Evolutionary conservation across 2,113 vertebrate species (phyloP).

Genomic region (Electrona antarctica): DNA sequence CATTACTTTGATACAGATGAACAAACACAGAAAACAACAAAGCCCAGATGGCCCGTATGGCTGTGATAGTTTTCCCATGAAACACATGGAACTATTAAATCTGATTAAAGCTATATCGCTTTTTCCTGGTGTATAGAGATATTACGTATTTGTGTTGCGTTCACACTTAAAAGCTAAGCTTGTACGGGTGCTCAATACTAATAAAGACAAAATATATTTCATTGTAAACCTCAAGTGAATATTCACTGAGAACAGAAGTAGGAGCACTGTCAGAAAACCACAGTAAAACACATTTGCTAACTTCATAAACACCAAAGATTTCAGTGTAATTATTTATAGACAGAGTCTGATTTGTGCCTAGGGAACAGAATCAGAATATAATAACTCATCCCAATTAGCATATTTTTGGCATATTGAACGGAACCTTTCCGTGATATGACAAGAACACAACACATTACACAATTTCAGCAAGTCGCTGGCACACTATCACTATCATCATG

Average conservation of each 20-base stretch:
- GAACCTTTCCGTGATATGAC: constrained; percentile 36
- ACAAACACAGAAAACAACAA: constrained; percentile 22
- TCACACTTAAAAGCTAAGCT: too few species aligned
- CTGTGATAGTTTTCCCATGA: constrained; percentile 16
- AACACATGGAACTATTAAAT: constrained; percentile 38
- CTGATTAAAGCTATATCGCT: constrained; percentile 44
- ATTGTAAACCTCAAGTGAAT: too few species aligned
- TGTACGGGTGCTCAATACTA: too few species aligned
- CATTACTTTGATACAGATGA: constrained; percentile 42
- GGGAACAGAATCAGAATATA: background rate
- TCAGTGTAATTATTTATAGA: too few species aligned
- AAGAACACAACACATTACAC: constrained; percentile 37
- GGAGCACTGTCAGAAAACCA: too few species aligned
- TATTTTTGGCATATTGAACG: constrained; percentile 43
- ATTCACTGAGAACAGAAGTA: too few species aligned
- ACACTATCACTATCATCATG: background rate
- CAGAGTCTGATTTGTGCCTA: too few species aligned
- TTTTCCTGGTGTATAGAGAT: too few species aligned
- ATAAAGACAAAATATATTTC: too few species aligned
- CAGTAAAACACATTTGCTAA: too few species aligned
- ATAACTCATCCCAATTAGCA: constrained; percentile 43
- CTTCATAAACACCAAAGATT: too few species aligned
- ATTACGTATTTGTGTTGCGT: too few species aligned
- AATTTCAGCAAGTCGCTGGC: constrained; percentile 25
- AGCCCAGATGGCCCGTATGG: constrained; percentile 31